Conservation (phyloP, 2,113 vertebrate species). For the Brachyhypopomus occidentalis region DNA sequence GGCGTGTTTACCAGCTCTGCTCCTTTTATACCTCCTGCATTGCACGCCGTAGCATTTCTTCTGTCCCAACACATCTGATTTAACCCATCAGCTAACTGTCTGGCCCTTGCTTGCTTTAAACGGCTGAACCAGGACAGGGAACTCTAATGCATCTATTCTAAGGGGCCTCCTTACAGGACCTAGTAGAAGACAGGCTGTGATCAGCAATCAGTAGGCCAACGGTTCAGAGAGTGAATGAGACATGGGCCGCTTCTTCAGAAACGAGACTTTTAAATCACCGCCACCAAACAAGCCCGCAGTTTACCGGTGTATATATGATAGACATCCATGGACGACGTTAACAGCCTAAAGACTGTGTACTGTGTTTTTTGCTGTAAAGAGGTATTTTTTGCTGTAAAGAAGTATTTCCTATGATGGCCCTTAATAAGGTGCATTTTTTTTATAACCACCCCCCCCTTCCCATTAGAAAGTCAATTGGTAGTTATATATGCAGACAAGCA, state of each 20-base stretch:
- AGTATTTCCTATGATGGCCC: constrained; percentile 58
- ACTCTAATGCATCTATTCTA: too few species aligned
- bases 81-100: too few species aligned
- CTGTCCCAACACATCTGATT: too few species aligned
- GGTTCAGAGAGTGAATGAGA: constrained; percentile 4
- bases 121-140: too few species aligned
- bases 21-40: too few species aligned
- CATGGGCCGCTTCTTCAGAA: neutral
- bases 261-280: constrained; percentile 18
- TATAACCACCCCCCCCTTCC: constrained; percentile 59
- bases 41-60: too few species aligned
- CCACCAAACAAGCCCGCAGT: neutral
- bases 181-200: constrained; percentile 18
- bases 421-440: constrained; percentile 71
- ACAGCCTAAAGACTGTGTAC: too few species aligned
- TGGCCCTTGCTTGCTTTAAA: too few species aligned
- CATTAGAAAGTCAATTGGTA: constrained; percentile 75
- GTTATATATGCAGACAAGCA: constrained; percentile 71
- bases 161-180: neutral
- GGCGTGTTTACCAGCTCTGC: too few species aligned
- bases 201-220: constrained; percentile 4
- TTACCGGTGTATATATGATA: neutral
- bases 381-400: neutral
- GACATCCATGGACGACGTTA: neutral
- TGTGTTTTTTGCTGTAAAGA: neutral